These are phyloP conservation scores for Scaptodrosophila lebanonensis DNA, from an alignment of 1,140 invertebrate genomes.

Conservation along the genomic window DNA sequence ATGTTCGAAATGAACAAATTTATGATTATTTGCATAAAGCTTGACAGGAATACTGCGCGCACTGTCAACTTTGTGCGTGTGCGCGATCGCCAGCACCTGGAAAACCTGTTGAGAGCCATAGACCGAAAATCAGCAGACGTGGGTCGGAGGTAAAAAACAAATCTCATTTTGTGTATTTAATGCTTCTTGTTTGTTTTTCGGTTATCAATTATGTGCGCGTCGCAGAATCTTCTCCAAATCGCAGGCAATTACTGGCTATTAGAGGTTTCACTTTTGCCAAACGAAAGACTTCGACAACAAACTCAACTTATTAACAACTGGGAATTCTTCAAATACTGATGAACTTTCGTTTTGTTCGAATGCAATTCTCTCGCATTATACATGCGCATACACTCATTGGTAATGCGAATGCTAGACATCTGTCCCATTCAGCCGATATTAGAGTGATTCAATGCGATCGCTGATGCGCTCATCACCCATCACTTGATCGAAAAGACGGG, in stretches of 20 bases:
- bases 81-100: conserved; percentile 16
- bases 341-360: conserved; percentile 48
- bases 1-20: conserved; percentile 24
- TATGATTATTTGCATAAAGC: conserved; percentile 53
- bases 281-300: conserved; percentile 17
- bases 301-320: conserved; percentile 5
- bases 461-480: conserved; percentile 45
- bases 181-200: conserved; percentile 19
- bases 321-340: conserved; percentile 14
- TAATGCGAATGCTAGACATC: conserved; percentile 29
- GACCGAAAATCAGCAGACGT: too few species aligned
- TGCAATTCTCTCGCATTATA: conserved; percentile 28
- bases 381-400: conserved; percentile 20
- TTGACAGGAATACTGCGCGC: conserved; percentile 22
- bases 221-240: conserved; percentile 21
- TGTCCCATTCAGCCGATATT: conserved; percentile 29
- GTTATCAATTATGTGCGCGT: conserved; percentile 24
- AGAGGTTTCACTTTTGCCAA: conserved; percentile 63
- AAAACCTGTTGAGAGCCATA: conserved; percentile 35
- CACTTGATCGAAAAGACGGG: too few species aligned
- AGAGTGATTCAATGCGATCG: conserved; percentile 38
- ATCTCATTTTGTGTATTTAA: conserved; percentile 50
- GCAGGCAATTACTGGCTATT: conserved; percentile 44
- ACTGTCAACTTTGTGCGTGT: conserved; percentile 42
- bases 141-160: conserved; percentile 35